These are phyloP conservation scores for Eurosta solidaginis DNA, from an alignment of 1,140 invertebrate genomes.

Conservation along the genomic window DNA sequence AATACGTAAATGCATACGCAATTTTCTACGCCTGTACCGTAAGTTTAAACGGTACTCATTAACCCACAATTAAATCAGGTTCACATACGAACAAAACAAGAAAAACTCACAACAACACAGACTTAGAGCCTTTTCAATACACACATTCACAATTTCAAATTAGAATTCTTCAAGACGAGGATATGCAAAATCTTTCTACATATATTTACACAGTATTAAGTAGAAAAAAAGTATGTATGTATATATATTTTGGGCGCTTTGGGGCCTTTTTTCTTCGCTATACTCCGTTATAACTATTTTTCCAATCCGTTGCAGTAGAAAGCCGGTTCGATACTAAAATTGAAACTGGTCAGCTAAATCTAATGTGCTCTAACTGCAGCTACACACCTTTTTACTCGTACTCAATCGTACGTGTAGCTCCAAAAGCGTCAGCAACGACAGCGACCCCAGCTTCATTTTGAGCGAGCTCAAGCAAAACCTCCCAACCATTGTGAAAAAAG, in stretches of 20 bases:
- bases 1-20: no score
- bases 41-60: constrained; percentile 4
- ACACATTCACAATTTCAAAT: not conserved
- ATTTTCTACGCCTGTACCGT: no score
- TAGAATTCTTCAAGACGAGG: not conserved
- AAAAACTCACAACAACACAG: no score
- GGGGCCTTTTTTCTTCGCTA: not conserved
- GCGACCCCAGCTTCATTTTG: not conserved
- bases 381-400: constrained; percentile 27
- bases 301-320: constrained; percentile 57
- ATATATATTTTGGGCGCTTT: not conserved
- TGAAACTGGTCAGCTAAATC: constrained; percentile 25
- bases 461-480: no score
- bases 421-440: constrained; percentile 5
- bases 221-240: constrained; percentile 16
- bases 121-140: constrained; percentile 14
- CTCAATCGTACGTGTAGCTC: constrained; percentile 1
- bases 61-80: not conserved
- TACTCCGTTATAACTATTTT: constrained; percentile 29
- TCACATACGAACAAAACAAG: not conserved
- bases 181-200: constrained; percentile 13
- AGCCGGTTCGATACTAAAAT: constrained; percentile 59
- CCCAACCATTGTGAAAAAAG: not conserved
- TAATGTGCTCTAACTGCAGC: constrained; percentile 10
- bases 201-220: no score